These are phyloP conservation scores for Nasonovia ribisnigri DNA, from an alignment of 2,888 invertebrate species.

Conservation along the genomic window DNA sequence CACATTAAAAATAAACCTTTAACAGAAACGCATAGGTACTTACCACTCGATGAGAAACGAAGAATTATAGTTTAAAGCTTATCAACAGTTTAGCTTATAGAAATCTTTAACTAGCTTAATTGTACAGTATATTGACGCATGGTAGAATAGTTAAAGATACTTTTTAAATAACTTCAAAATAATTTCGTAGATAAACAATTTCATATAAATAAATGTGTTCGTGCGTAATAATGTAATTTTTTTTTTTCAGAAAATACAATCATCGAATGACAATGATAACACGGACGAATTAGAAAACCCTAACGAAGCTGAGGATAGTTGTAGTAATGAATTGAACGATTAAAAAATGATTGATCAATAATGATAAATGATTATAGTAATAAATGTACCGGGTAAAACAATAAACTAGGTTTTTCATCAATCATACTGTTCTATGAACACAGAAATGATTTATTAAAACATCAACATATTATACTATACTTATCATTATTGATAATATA, in stretches of 20 bases:
- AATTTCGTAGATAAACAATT: neutral
- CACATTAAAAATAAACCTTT: neutral
- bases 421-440: neutral
- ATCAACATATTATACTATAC: neutral
- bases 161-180: too few relatives aligned
- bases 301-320: neutral
- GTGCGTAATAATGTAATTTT: neutral
- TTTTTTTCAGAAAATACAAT: constrained; percentile 29
- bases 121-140: too few relatives aligned
- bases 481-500: neutral
- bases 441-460: constrained; percentile 42
- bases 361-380: neutral
- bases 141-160: too few relatives aligned
- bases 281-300: neutral
- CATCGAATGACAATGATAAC: neutral
- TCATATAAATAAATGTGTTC: neutral
- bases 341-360: neutral
- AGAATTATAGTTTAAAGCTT: too few relatives aligned
- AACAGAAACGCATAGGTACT: too few relatives aligned
- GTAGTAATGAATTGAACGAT: neutral
- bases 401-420: neutral
- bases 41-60: too few relatives aligned
- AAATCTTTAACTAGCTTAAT: neutral
- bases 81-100: too few relatives aligned
- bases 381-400: neutral